Conservation (phyloP, 2,888 invertebrate genomes). For the Hecatera dysodea region DNA sequence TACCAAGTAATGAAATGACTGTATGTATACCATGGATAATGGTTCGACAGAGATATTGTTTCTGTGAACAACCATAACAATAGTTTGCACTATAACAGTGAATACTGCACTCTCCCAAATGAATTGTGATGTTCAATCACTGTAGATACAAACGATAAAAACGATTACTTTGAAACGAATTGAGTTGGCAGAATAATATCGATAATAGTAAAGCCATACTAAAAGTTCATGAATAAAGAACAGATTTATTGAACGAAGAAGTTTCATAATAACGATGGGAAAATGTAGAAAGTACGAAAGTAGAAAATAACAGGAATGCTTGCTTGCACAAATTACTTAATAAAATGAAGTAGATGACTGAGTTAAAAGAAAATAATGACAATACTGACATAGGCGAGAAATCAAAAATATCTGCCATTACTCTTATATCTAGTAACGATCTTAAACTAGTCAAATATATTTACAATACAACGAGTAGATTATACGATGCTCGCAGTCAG, state of each 20-base stretch:
- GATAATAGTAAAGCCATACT: background rate
- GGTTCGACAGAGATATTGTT: background rate
- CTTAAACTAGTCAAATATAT: slow-evolving; percentile 69
- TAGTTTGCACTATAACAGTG: background rate
- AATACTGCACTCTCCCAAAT: background rate
- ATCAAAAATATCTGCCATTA: slow-evolving; percentile 52
- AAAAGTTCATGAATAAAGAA: background rate
- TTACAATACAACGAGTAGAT: slow-evolving; percentile 67
- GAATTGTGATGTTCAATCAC: background rate
- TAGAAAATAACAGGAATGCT: background rate
- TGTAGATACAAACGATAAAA: background rate
- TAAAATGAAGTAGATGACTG: background rate
- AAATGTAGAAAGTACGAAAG: background rate
- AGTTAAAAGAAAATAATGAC: background rate
- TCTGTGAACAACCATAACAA: background rate
- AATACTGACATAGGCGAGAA: slow-evolving; percentile 14
- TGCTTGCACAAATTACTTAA: background rate
- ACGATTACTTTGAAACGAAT: background rate
- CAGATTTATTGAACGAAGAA: background rate
- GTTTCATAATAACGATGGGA: too few relatives aligned
- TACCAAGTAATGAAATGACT: background rate
- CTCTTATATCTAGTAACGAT: slow-evolving; percentile 62
- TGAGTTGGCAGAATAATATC: background rate
- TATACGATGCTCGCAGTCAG: slow-evolving; percentile 68
- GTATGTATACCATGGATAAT: background rate